Evolutionary conservation across 2,113 vertebrate genomes (phyloP), one percentile per base, ranked within the genome.

Genomic region (Semicossyphus pulcher): DNA sequence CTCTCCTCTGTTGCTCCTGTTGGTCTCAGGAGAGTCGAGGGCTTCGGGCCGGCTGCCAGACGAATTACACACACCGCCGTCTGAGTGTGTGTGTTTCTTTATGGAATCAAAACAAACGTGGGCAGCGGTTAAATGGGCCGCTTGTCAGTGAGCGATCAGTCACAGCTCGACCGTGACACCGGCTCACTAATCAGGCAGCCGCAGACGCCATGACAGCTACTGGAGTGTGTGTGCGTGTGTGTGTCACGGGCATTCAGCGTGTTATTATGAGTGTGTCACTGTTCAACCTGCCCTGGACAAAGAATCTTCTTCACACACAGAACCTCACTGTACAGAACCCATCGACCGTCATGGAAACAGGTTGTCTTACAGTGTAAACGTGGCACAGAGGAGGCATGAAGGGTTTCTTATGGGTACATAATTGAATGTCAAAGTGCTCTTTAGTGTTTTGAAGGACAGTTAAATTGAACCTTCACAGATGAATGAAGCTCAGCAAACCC

Each of bases 1-100:
- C 34, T 10, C 21, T 52, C 3, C 56, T 21, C 49, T 61, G 37
- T 51, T 37, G 36, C 73, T 48, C 36, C 18, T 14, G 57, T n/a
- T 18, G 74, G n/a, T 81, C 74, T 44, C 78, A 21, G 63, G 74
- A 57, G 68, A 79, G 45, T 15, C 1, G 8, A 54, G 69, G 2
- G 4, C 36, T 67, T 72, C 5, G 12, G 76, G 72, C 70, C 7
- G 5, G 37, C 32, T 12, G 72, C 47, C 66, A 58, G 59, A 69
- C 73, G 52, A 58, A 79, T 78, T 56, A 62, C 63, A 62, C 42
- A 67, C 31, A 4, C 60, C 45, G 0, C 3, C 29, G 66, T 64
- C 70, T 15, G 70, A 32, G 67, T 70, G 86, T 84, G 83, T 79
- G 54, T 81, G 71, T 73, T 41, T 63, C 44, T 81, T 62, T 5